phyloP scores from a whole-genome alignment of 2,888 invertebrate species.

The Mythimna pallens region DNA sequence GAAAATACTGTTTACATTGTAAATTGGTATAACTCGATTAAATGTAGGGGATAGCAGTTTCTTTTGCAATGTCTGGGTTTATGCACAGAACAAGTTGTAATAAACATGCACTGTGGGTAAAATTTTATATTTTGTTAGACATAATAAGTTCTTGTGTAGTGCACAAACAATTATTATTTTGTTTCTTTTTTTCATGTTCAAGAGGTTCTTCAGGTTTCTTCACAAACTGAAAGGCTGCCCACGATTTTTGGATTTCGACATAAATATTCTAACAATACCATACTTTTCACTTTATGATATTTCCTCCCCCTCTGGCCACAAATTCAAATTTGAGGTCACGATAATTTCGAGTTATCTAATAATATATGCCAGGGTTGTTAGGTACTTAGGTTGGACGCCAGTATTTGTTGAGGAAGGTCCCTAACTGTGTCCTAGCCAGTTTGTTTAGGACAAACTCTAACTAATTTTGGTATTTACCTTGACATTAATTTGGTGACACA shows the following conservation, averaged over 20 bases:
- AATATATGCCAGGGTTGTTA: conserved; percentile 50
- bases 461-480: conserved; percentile 60
- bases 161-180: no score
- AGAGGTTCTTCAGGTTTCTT: no score
- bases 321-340: conserved; percentile 8
- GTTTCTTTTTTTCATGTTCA: no score
- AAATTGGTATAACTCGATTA: background rate
- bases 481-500: conserved; percentile 52
- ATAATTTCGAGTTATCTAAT: conserved; percentile 56
- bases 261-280: background rate
- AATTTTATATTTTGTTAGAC: no score
- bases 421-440: conserved; percentile 51
- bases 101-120: background rate
- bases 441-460: conserved; percentile 61
- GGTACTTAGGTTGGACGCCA: conserved; percentile 32
- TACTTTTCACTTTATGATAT: conserved; percentile 12
- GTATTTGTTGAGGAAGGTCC: conserved; percentile 53
- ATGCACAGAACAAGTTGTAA: no score
- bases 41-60: background rate
- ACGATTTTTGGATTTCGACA: no score
- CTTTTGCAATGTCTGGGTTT: background rate
- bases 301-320: background rate
- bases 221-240: no score
- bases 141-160: no score
- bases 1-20: no score